These are phyloP conservation scores for Aphelenchoides fujianensis DNA, from an alignment of 1,140 invertebrate species.

Conservation along the genomic window DNA sequence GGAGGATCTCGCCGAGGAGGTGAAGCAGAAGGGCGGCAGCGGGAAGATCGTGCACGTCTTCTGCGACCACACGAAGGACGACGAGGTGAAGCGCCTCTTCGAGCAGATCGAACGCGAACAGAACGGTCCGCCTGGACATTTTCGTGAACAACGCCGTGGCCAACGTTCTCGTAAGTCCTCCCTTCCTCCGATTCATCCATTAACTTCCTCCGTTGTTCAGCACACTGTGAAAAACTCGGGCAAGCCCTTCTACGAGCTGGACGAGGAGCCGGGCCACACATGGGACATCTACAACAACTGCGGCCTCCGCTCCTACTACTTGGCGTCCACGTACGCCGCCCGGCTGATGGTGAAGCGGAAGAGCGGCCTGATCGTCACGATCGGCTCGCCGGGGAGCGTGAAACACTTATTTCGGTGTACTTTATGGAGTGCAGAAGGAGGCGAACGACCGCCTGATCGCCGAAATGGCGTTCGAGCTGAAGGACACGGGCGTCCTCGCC, in stretches of 20 bases:
- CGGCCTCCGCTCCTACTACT: slow-evolving; percentile 27
- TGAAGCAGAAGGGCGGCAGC: slow-evolving; percentile 57
- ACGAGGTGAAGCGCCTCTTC: slow-evolving; percentile 62
- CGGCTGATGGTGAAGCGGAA: slow-evolving; percentile 30
- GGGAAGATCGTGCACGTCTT: slow-evolving; percentile 62
- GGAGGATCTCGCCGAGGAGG: slow-evolving; percentile 29
- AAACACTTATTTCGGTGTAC: slow-evolving; percentile 62
- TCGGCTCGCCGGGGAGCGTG: slow-evolving; percentile 63
- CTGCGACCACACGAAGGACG: slow-evolving; percentile 64
- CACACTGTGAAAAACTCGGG: slow-evolving; percentile 19
- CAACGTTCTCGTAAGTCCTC: slow-evolving; percentile 41
- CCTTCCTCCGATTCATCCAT: too few relatives aligned
- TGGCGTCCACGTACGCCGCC: slow-evolving; percentile 27
- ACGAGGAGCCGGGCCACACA: slow-evolving; percentile 47
- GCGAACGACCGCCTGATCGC: slow-evolving; percentile 42
- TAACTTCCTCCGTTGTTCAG: slow-evolving; percentile 6
- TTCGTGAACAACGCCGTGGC: slow-evolving; percentile 64
- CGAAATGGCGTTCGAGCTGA: slow-evolving; percentile 28
- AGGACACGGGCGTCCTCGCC: slow-evolving; percentile 15
- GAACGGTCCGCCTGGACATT: slow-evolving; percentile 63
- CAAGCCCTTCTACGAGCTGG: slow-evolving; percentile 15
- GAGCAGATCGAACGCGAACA: slow-evolving; percentile 62
- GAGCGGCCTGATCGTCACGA: slow-evolving; percentile 63
- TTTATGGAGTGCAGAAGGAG: slow-evolving; percentile 64
- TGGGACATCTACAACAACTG: slow-evolving; percentile 34